phyloP scores from a whole-genome alignment of 2,113 vertebrate genomes.

The Nothobranchius furzeri region DNA sequence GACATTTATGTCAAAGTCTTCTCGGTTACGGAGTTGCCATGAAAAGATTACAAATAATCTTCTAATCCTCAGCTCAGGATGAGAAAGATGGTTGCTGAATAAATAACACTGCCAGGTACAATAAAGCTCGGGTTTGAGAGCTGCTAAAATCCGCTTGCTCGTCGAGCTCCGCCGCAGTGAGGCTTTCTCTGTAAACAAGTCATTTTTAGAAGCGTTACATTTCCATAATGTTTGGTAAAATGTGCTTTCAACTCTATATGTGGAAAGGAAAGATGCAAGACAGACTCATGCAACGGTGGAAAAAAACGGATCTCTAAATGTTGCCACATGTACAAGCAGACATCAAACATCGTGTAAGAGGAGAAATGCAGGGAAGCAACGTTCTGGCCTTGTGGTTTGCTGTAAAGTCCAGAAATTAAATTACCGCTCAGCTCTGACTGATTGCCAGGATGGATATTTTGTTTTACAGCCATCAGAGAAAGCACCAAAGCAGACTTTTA shows the following conservation, averaged over 20 bases:
- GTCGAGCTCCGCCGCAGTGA: constrained; percentile 5
- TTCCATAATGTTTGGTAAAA: constrained; percentile 18
- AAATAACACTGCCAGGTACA: background rate
- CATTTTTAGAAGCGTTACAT: constrained; percentile 39
- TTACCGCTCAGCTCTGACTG: constrained; percentile 42
- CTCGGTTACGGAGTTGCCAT: background rate
- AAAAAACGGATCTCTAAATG: constrained; percentile 62
- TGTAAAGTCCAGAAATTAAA: constrained; percentile 56
- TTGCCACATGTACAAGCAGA: constrained; percentile 74
- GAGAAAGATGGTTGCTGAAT: background rate
- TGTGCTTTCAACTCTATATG: constrained; percentile 19
- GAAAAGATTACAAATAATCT: background rate
- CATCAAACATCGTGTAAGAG: constrained; percentile 54
- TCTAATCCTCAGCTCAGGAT: background rate
- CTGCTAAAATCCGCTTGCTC: background rate
- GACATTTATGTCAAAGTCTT: background rate
- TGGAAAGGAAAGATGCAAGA: constrained; percentile 39
- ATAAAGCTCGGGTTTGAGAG: background rate
- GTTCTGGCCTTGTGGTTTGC: constrained; percentile 49
- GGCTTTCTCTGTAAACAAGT: constrained; percentile 35
- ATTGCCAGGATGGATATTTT: constrained; percentile 40
- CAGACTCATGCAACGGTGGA: constrained; percentile 59
- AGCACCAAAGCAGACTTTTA: constrained; percentile 15
- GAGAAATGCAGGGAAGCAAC: constrained; percentile 54
- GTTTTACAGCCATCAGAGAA: constrained; percentile 24